Conservation (phyloP, 2,797 vertebrate genomes). For the Schizopygopsis pylzovi region DNA sequence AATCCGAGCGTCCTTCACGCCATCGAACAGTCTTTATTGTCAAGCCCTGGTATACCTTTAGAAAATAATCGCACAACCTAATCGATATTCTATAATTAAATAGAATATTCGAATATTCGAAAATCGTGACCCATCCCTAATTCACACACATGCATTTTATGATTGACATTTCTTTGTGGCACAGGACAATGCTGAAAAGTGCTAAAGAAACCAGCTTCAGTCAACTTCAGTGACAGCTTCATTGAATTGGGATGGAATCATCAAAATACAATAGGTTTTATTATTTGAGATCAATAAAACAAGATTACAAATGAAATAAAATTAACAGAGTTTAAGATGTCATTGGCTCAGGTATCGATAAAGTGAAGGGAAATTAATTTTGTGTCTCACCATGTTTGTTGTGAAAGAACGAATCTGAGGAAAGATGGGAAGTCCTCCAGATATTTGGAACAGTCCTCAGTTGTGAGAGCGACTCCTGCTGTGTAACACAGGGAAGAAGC, state of each 20-base stretch:
- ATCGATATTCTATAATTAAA: no score
- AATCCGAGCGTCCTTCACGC: no score
- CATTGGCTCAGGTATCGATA: no score
- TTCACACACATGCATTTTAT: neutral
- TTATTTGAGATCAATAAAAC: neutral
- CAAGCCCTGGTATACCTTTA: no score
- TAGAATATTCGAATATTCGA: no score
- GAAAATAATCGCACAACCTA: no score
- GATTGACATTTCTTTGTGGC: neutral
- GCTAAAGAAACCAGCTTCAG: neutral
- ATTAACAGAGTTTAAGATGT: neutral
- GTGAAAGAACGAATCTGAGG: slow-evolving; percentile 91
- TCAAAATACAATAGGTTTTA: neutral
- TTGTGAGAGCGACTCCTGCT: slow-evolving; percentile 64
- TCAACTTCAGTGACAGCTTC: neutral
- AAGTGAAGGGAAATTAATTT: neutral
- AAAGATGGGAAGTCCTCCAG: slow-evolving; percentile 89
- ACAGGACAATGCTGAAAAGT: neutral
- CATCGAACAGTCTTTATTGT: no score
- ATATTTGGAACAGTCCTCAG: slow-evolving; percentile 39
- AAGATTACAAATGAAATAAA: neutral
- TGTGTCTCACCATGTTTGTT: slow-evolving; percentile 89
- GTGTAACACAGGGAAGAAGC: slow-evolving; percentile 79
- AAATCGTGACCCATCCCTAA: no score
- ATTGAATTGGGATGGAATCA: neutral